These are phyloP conservation scores for Speoplatyrhinus poulsoni DNA, from an alignment of 2,113 vertebrate species.

Conservation along the genomic window DNA sequence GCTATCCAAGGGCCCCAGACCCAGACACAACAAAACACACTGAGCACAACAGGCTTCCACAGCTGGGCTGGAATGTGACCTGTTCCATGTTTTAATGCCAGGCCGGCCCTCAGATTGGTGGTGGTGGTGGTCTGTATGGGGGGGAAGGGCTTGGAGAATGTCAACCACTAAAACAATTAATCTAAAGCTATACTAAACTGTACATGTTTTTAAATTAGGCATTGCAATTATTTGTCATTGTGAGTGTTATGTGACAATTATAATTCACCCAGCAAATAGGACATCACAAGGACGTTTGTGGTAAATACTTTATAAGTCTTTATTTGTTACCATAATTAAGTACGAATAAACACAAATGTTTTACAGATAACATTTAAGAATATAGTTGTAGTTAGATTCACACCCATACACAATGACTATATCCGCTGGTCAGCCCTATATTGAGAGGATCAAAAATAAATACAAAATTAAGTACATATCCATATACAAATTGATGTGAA, in stretches of 20 bases:
- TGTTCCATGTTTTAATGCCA: conserved; percentile 71
- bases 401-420: conserved; percentile 13
- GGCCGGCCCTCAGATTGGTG: conserved; percentile 34
- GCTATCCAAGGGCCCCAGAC: conserved; percentile 75
- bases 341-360: conserved; percentile 33
- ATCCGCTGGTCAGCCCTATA: conserved; percentile 18
- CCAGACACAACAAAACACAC: conserved; percentile 83
- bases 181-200: conserved; percentile 10
- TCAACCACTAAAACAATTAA: conserved; percentile 24
- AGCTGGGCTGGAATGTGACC: conserved; percentile 82
- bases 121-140: conserved; percentile 10
- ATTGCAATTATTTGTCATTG: background rate
- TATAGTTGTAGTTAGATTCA: conserved; percentile 36
- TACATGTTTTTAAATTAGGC: conserved; percentile 10
- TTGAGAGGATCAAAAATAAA: conserved; percentile 61
- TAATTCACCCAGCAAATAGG: background rate
- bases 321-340: conserved; percentile 24
- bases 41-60: conserved; percentile 70
- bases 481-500: conserved; percentile 52
- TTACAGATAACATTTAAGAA: conserved; percentile 21
- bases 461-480: conserved; percentile 53
- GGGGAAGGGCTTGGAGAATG: conserved; percentile 45
- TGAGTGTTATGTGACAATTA: conserved; percentile 14
- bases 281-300: conserved; percentile 6
- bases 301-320: conserved; percentile 60